Conservation (phyloP, 2,113 vertebrate species). For the Camelus bactrianus region DNA sequence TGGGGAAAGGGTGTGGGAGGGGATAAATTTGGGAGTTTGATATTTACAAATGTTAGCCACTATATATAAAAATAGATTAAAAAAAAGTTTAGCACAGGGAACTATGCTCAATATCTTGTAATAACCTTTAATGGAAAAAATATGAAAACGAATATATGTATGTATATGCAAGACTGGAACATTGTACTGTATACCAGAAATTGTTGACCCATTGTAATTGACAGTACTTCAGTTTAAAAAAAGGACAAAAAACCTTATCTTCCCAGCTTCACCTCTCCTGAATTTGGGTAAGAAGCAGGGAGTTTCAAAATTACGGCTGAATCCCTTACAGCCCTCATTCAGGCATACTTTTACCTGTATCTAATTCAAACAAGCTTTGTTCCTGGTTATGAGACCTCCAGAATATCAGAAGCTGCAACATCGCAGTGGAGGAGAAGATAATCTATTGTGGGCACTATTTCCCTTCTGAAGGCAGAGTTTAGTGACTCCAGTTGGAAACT, state of each 20-base stretch:
- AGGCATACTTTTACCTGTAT: background rate
- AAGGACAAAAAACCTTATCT: background rate
- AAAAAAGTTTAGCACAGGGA: too few species aligned
- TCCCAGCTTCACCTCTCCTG: background rate
- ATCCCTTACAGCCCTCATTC: background rate
- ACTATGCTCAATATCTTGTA: too few species aligned
- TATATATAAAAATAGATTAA: too few species aligned
- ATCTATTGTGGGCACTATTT: background rate
- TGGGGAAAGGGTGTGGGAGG: too few species aligned
- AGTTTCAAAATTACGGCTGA: background rate
- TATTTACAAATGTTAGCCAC: too few species aligned
- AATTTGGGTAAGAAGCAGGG: background rate
- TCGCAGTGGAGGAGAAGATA: background rate
- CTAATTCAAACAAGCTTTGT: background rate
- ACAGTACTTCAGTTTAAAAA: too few species aligned
- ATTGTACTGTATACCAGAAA: too few species aligned
- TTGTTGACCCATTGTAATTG: too few species aligned
- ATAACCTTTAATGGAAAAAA: too few species aligned
- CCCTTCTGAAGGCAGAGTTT: constrained; percentile 16
- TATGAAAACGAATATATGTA: too few species aligned
- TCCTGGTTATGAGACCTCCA: background rate
- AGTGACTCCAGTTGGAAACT: background rate
- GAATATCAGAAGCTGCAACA: background rate
- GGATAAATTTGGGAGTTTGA: too few species aligned
- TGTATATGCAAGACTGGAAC: too few species aligned